Evolutionary conservation across 2,888 invertebrate genomes (phyloP), one percentile per base, ranked within the genome.

Genomic region (Linnaemya tessellans): DNA sequence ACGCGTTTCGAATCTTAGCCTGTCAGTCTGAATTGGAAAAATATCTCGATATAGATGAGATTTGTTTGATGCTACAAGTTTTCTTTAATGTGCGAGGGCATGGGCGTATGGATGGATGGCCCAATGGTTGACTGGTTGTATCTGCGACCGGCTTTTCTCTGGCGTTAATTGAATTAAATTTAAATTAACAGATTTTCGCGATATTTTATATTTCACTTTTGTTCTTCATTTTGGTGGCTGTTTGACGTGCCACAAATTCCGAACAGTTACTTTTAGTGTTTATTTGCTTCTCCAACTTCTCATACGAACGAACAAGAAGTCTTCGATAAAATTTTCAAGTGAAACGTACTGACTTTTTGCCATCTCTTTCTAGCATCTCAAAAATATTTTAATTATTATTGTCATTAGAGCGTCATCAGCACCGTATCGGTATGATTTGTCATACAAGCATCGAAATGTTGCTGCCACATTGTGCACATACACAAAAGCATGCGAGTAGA

Each of bases 351-450:
- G 51, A 68, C 64, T 43, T 30, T 15, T 13, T 71, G 54, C 8
- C 43, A 41, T 71, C 38, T 73, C 73, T 25, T 58, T 18, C 9
- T 25, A 25, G 11, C 49, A 65, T 25, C 65, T 80, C 4, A 20
- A 65, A 80, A 56, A 64, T 35, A 65, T 73, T 58, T 58, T 74
- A 73, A 80, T 80, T 60, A 80, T 74, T 74, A 43, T 9, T 54
- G 67, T 68, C 74, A 51, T 80, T 68, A 80, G 74, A 77, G 30
- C 49, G 18, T 71, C 70, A 54, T 70, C 41, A 74, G 10, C 22
- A 75, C 25, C 68, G 54, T 62, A 64, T 43, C 64, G 54, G 38
- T 35, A 49, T 54, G 71, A 64, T 56, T 80, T 80, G 43, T 46
- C 13, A 20, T 67, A 3, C 11, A 38, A 22, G 30, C n/a, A 62